These are phyloP conservation scores for Gallirallus australis DNA, from an alignment of 2,797 vertebrate genomes.

Conservation along the genomic window DNA sequence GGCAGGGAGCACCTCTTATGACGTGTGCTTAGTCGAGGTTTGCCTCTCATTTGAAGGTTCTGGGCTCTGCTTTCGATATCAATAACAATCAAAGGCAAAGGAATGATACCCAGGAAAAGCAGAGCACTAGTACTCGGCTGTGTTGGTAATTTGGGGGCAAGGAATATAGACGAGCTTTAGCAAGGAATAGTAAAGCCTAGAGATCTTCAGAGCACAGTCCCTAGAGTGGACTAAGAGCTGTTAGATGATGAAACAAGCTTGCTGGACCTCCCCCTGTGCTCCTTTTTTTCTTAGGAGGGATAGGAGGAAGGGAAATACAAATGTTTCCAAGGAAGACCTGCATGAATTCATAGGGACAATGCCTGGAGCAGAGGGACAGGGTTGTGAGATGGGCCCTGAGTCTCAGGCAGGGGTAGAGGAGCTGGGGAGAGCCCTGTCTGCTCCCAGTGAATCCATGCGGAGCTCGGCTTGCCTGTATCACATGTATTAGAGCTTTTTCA, in stretches of 20 bases:
- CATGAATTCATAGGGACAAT: neutral
- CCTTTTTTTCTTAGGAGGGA: neutral
- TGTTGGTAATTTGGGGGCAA: neutral
- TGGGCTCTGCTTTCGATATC: slow-evolving; percentile 25
- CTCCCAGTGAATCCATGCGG: neutral
- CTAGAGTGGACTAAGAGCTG: neutral
- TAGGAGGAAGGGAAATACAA: neutral
- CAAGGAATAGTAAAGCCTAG: neutral
- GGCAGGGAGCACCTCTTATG: neutral
- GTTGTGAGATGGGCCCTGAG: neutral
- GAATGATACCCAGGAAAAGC: neutral
- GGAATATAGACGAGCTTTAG: neutral
- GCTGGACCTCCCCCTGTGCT: neutral
- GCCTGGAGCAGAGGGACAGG: neutral
- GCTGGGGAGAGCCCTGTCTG: neutral
- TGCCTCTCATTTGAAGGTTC: neutral
- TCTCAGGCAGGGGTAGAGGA: neutral
- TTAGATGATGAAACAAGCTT: neutral
- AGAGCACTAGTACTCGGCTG: neutral
- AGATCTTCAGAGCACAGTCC: neutral
- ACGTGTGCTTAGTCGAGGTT: neutral
- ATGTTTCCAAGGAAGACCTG: neutral
- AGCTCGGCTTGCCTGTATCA: neutral
- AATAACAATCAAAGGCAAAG: slow-evolving; percentile 1
- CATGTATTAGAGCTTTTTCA: neutral